Conservation (phyloP, 2,888 invertebrate genomes). For the Tyria jacobaeae region DNA sequence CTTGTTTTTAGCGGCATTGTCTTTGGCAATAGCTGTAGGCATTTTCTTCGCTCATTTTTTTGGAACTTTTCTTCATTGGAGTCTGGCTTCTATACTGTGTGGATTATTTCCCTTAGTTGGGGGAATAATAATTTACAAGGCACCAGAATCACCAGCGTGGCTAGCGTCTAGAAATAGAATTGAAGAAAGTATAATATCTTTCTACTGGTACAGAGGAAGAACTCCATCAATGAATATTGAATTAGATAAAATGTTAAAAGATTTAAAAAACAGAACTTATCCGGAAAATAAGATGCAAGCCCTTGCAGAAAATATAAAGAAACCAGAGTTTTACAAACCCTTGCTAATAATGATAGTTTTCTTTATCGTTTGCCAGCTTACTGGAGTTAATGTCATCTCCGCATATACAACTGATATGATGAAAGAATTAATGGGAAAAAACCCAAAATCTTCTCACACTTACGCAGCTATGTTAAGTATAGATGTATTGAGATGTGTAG, state of each 20-base stretch:
- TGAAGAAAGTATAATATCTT: conserved; percentile 86
- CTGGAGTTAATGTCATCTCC: conserved; percentile 90
- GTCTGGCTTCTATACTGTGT: conserved; percentile 84
- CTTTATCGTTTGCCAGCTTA: conserved; percentile 89
- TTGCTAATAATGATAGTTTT: conserved; percentile 87
- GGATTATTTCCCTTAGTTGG: conserved; percentile 83
- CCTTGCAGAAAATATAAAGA: conserved; percentile 73
- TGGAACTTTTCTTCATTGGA: conserved; percentile 88
- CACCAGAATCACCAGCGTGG: conserved; percentile 91
- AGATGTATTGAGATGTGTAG: conserved; percentile 87
- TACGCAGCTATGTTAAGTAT: conserved; percentile 89
- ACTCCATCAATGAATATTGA: conserved; percentile 79
- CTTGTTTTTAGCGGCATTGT: conserved; percentile 87
- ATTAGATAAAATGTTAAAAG: conserved; percentile 80
- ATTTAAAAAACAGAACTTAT: conserved; percentile 67
- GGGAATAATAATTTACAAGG: conserved; percentile 82
- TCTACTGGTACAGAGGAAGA: conserved; percentile 88
- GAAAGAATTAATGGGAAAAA: conserved; percentile 85
- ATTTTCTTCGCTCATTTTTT: conserved; percentile 88
- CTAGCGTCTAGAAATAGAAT: conserved; percentile 86
- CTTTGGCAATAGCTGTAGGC: conserved; percentile 88
- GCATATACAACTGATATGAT: conserved; percentile 90
- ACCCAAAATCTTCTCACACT: conserved; percentile 77
- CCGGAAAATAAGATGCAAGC: conserved; percentile 68
- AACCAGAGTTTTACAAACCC: conserved; percentile 88